phyloP scores from a whole-genome alignment of 2,797 vertebrate genomes.

The Melanotaenia maccullochi region DNA sequence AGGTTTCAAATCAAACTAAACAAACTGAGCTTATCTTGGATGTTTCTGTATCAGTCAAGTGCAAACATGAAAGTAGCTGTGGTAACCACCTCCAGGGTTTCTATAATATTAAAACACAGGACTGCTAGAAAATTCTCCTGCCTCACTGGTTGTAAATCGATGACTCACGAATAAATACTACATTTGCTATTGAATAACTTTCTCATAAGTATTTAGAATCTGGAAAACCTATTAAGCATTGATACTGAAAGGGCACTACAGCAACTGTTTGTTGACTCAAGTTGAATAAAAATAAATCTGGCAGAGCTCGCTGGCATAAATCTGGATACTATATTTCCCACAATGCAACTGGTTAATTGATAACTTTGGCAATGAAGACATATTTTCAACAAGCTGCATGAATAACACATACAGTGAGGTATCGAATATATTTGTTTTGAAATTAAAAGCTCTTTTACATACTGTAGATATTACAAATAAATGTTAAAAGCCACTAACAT shows the following conservation, averaged over 20 bases:
- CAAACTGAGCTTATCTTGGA: constrained; percentile 50
- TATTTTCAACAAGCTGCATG: too few relatives aligned
- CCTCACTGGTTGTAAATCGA: not conserved
- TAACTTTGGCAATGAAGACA: too few relatives aligned
- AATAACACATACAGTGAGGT: too few relatives aligned
- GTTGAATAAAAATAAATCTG: not conserved
- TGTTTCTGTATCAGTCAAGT: constrained; percentile 36
- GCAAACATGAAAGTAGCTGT: constrained; percentile 48
- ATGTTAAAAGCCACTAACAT: too few relatives aligned
- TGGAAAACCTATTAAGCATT: too few relatives aligned
- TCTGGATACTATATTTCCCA: constrained; percentile 1
- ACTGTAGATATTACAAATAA: too few relatives aligned
- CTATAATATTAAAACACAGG: not conserved
- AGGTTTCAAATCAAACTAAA: constrained; percentile 16
- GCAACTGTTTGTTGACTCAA: not conserved
- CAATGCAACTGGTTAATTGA: not conserved
- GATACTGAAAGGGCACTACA: not conserved
- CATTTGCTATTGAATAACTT: too few relatives aligned
- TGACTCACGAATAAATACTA: not conserved
- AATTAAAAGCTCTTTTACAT: too few relatives aligned
- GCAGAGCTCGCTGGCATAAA: not conserved
- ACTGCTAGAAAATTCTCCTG: not conserved
- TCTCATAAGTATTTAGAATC: too few relatives aligned
- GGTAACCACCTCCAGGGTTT: not conserved
- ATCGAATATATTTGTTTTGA: too few relatives aligned